Conservation (phyloP, 2,113 vertebrate species). For the Grammomys dolichurus region DNA sequence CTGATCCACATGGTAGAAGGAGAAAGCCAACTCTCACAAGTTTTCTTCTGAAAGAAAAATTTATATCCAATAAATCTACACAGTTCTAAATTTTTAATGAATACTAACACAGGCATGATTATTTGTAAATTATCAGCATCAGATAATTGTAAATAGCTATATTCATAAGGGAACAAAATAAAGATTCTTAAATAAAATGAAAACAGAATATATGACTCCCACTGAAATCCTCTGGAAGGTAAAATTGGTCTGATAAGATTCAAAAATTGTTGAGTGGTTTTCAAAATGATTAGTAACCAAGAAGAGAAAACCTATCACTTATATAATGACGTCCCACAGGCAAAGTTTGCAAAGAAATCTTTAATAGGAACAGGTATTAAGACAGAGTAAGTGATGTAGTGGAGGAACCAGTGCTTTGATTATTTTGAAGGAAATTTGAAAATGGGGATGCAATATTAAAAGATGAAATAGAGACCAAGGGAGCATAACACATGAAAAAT, state of each 20-base stretch:
- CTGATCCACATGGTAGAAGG: background rate
- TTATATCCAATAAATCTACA: background rate
- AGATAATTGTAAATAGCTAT: background rate
- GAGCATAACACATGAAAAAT: background rate
- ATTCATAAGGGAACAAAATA: conserved; percentile 14
- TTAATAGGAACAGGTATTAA: background rate
- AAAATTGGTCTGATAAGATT: background rate
- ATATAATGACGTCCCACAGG: background rate
- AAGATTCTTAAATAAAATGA: background rate
- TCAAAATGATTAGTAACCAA: conserved; percentile 39
- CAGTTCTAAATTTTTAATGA: background rate
- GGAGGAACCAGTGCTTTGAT: background rate
- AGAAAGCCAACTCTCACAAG: background rate
- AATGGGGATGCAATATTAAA: background rate
- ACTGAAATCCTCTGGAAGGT: conserved; percentile 20
- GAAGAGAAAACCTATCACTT: conserved; percentile 26
- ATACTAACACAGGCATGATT: background rate
- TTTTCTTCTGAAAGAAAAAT: background rate
- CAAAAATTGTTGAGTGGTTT: conserved; percentile 21
- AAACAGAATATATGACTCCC: background rate
- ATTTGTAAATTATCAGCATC: background rate
- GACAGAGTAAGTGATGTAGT: background rate
- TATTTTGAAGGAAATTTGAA: background rate
- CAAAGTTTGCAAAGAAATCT: background rate
- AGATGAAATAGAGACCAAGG: background rate